Conservation (phyloP, 2,888 invertebrate species). For the Lordiphosa fenestrarum region DNA sequence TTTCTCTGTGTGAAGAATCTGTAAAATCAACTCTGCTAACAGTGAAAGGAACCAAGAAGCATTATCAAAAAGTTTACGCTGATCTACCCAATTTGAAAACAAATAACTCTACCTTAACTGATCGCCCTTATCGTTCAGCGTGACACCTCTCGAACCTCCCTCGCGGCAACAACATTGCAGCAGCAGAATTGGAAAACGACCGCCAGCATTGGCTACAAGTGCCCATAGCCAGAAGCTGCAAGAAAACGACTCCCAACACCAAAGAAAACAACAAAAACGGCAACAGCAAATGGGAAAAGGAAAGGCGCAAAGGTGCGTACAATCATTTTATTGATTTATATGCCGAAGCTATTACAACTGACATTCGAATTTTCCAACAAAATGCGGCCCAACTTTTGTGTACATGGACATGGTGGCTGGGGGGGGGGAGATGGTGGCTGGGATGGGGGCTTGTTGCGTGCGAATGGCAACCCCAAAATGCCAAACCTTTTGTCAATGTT, state of each 20-base stretch:
- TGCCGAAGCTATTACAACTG: conserved; percentile 78
- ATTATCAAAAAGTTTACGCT: too few species aligned
- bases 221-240: conserved; percentile 46
- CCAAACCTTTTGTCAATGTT: conserved; percentile 51
- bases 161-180: conserved; percentile 39
- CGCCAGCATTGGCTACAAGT: conserved; percentile 57
- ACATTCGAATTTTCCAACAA: conserved; percentile 73
- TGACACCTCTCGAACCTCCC: too few species aligned
- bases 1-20: too few species aligned
- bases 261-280: conserved; percentile 3
- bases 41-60: too few species aligned
- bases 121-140: too few species aligned
- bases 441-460: conserved; percentile 13
- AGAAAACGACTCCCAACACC: conserved; percentile 11
- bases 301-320: conserved; percentile 69
- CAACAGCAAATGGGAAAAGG: conserved; percentile 9
- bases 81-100: too few species aligned
- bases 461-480: conserved; percentile 39
- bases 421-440: background rate
- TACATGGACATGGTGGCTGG: conserved; percentile 26
- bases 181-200: conserved; percentile 38
- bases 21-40: too few species aligned
- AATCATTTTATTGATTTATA: conserved; percentile 78
- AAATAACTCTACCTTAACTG: too few species aligned
- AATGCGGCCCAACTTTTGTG: conserved; percentile 49